Evolutionary conservation across 1,140 invertebrate species (phyloP).

Genomic region (Hetaerina americana): DNA sequence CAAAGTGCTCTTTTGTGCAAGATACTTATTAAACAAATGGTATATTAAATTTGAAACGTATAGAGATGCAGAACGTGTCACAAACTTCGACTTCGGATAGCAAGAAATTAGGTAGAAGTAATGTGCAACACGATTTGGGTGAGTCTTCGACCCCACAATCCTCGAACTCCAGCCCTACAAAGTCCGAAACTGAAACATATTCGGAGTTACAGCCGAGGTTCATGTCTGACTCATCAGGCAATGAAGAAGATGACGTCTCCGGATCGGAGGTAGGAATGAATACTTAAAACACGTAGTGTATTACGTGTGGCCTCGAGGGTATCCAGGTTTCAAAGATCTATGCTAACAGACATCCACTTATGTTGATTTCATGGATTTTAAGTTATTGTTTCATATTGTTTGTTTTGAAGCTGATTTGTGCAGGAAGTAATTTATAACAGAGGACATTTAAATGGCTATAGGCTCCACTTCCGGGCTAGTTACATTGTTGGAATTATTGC

Average conservation of each 20-base stretch:
- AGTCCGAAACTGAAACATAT: constrained; percentile 65
- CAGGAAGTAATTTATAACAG: no score
- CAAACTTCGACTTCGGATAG: constrained; percentile 56
- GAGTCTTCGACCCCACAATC: constrained; percentile 46
- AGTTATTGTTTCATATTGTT: not conserved
- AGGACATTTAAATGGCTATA: no score
- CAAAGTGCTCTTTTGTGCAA: not conserved
- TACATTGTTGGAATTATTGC: no score
- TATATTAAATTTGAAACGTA: not conserved
- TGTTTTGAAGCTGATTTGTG: not conserved
- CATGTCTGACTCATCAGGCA: constrained; percentile 74
- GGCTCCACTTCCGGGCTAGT: not conserved
- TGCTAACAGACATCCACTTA: constrained; percentile 21
- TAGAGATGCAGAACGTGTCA: constrained; percentile 79
- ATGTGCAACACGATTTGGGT: constrained; percentile 37
- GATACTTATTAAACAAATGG: not conserved
- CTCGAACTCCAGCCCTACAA: constrained; percentile 49
- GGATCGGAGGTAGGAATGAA: constrained; percentile 46
- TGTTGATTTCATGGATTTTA: constrained; percentile 11
- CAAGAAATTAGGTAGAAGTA: constrained; percentile 58
- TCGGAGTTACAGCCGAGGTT: constrained; percentile 60
- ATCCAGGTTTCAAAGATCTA: constrained; percentile 18
- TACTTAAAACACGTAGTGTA: constrained; percentile 5
- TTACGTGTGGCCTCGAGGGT: constrained; percentile 7
- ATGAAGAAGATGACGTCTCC: constrained; percentile 83